Evolutionary conservation across 2,888 invertebrate genomes (phyloP), one percentile per base, ranked within the genome.

Genomic region (Sarcophaga variegata): DNA sequence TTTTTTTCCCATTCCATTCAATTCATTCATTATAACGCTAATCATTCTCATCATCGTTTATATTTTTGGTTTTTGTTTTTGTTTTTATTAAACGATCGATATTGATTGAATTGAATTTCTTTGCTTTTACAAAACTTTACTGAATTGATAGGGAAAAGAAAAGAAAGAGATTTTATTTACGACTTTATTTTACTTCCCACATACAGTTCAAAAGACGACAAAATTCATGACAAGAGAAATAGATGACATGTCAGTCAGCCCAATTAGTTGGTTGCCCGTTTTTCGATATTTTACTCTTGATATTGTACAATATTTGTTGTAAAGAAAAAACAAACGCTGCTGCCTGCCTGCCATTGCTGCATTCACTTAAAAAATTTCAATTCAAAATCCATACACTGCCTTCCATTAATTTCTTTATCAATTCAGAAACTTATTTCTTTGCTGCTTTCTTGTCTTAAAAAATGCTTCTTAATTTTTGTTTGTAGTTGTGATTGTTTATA

Each of bases 101-200:
- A 74, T 47, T 22, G 17, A 72, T 45, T 5, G 12, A 62, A 60
- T 59, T 37, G 4, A 62, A 37, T 37, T 37, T 37, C 37, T 37
- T 37, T 37, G 1, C 0, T 10, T 54, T 67, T 22, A 17, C 11
- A 22, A 22, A 17, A 59, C n/a, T 59, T 69, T 25, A 47, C 25
- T 5, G 17, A 17, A 3, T 69, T 60, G 6, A 5, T 12, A 0
- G 47, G 49, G 37, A 37, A 49, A 2, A 45, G 45, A 63, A 27
- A 2, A 45, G 45, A 70, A 49, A 64, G 11, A 49, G 11, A 49
- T 49, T 49, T 49, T 49, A 49, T 14, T 12, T 12, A 14, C 14
- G 49, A 49, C 37, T n/a, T 37, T 45, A 49, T 45, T 71, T 12
- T n/a, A 63, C 85, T 54, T 74, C 85, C 85, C 74, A 85, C 85